Conservation (phyloP, 2,113 vertebrate genomes). For the Elephas maximus region DNA sequence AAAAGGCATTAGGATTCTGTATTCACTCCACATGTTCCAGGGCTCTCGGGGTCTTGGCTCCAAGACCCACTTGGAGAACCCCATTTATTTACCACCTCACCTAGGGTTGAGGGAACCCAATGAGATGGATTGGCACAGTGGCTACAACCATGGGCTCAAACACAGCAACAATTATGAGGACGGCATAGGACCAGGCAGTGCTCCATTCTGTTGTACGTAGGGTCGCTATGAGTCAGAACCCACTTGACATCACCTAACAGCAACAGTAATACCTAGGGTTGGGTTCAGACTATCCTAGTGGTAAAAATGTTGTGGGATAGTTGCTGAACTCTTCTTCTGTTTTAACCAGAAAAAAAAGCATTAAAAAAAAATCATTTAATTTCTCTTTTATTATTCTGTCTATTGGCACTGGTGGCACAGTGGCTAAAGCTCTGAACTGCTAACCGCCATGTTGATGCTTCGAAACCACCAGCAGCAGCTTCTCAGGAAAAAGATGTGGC, state of each 20-base stretch:
- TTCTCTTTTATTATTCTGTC: neutral
- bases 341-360: neutral
- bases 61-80: neutral
- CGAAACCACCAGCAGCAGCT: too few relatives aligned
- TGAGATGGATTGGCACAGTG: too few relatives aligned
- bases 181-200: too few relatives aligned
- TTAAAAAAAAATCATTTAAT: constrained; percentile 16
- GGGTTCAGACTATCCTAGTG: neutral
- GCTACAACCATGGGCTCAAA: too few relatives aligned
- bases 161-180: too few relatives aligned
- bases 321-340: neutral
- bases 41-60: neutral
- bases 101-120: neutral
- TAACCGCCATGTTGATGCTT: too few relatives aligned
- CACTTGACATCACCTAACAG: too few relatives aligned
- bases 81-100: neutral
- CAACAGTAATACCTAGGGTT: neutral
- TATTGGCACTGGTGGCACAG: neutral
- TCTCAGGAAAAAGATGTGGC: too few relatives aligned
- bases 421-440: too few relatives aligned
- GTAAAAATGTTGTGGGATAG: neutral
- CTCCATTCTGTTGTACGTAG: too few relatives aligned
- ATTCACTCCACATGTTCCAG: neutral
- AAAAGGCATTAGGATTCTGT: neutral
- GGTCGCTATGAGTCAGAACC: too few relatives aligned